Conservation (phyloP, 2,888 invertebrate species). For the Troides helena region DNA sequence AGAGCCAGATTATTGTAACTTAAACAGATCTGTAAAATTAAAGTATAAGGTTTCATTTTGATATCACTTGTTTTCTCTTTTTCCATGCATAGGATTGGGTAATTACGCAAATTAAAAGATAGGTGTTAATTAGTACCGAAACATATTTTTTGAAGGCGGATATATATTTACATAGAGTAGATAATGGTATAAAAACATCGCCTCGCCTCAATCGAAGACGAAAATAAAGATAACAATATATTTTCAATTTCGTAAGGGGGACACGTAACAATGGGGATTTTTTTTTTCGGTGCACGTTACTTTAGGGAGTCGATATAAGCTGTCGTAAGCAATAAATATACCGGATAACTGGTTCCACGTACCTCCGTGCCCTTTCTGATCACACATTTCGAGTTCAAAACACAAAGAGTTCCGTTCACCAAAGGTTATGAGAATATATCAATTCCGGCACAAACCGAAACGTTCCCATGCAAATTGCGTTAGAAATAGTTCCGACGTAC, state of each 20-base stretch:
- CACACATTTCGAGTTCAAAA: constrained; percentile 36
- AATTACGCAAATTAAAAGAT: too few relatives aligned
- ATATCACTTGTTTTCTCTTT: too few relatives aligned
- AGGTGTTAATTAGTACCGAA: too few relatives aligned
- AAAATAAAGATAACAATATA: constrained; percentile 23
- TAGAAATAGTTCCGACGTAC: background rate
- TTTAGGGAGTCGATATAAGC: constrained; percentile 42
- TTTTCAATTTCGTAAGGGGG: constrained; percentile 20
- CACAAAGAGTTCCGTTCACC: constrained; percentile 35
- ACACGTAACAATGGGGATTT: constrained; percentile 20
- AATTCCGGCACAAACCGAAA: constrained; percentile 14
- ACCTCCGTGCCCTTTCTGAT: constrained; percentile 46
- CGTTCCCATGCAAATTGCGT: constrained; percentile 28
- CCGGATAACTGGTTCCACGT: constrained; percentile 54
- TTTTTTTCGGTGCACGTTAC: constrained; percentile 11
- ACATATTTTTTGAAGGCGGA: too few relatives aligned
- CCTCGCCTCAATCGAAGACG: constrained; percentile 12
- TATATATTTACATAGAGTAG: too few relatives aligned
- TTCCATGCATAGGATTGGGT: too few relatives aligned
- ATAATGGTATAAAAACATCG: background rate
- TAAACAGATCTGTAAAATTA: too few relatives aligned
- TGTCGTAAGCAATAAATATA: constrained; percentile 49
- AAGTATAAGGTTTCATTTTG: too few relatives aligned
- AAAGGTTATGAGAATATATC: constrained; percentile 40
- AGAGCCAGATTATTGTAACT: too few relatives aligned